Conservation (phyloP, 2,113 vertebrate genomes). For the Lynx canadensis region DNA sequence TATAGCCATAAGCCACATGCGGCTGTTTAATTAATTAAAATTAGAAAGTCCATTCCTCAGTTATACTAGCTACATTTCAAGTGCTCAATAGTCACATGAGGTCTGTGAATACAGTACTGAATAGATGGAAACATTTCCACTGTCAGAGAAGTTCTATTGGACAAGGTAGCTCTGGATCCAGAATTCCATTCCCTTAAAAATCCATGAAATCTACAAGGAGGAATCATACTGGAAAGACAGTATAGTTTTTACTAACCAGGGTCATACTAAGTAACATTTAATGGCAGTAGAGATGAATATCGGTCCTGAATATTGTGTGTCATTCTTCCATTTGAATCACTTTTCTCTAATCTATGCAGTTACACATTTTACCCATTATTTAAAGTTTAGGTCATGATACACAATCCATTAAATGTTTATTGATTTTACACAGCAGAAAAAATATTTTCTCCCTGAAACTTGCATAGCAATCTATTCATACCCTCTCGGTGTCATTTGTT, state of each 20-base stretch:
- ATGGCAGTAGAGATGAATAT: not conserved
- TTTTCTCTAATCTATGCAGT: not conserved
- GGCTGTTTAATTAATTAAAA: conserved; percentile 28
- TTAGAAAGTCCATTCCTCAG: not conserved
- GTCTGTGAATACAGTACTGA: not conserved
- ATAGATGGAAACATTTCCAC: not conserved
- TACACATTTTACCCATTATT: not conserved
- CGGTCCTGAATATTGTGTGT: not conserved
- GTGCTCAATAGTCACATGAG: not conserved
- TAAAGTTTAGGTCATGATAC: not conserved
- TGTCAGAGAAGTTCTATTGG: not conserved
- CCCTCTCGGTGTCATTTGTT: not conserved
- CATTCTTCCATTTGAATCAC: not conserved
- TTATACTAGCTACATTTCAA: not conserved
- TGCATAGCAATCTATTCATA: not conserved
- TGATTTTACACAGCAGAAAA: not conserved
- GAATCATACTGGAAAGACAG: not conserved
- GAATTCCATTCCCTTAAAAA: not conserved
- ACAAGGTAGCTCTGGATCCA: not conserved
- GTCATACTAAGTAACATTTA: not conserved
- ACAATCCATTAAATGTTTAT: not conserved
- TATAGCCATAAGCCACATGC: not conserved
- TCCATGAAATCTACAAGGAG: not conserved
- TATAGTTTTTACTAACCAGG: not conserved
- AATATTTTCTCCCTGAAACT: not conserved